These are phyloP conservation scores for Rhabditoides inermis DNA, from an alignment of 2,888 invertebrate genomes.

Conservation along the genomic window DNA sequence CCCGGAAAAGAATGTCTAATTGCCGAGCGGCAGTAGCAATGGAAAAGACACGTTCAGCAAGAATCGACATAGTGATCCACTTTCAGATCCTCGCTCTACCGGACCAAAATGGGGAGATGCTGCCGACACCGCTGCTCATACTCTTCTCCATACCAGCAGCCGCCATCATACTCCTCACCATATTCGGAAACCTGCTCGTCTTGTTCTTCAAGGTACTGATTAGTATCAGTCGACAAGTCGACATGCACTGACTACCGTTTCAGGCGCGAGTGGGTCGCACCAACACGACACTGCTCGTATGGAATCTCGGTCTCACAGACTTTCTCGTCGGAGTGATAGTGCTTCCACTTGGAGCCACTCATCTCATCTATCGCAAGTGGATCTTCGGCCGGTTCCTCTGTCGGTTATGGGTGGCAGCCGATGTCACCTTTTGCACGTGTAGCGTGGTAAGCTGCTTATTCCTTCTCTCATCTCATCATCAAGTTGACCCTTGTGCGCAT, in stretches of 20 bases:
- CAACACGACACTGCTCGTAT: slow-evolving; percentile 51
- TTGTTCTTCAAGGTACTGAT: slow-evolving; percentile 44
- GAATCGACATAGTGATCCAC: too few species aligned
- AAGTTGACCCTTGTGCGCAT: background rate
- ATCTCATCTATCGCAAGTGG: slow-evolving; percentile 53
- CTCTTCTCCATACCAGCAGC: slow-evolving; percentile 43
- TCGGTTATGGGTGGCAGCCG: slow-evolving; percentile 60
- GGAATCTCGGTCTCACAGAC: slow-evolving; percentile 53
- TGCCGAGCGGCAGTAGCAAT: too few species aligned
- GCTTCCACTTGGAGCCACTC: slow-evolving; percentile 49
- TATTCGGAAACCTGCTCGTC: slow-evolving; percentile 52
- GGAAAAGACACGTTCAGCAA: too few species aligned
- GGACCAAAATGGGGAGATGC: too few species aligned
- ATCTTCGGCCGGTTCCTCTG: slow-evolving; percentile 59
- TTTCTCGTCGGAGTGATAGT: slow-evolving; percentile 52
- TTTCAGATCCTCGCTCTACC: too few species aligned
- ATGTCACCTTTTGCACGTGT: slow-evolving; percentile 62
- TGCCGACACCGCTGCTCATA: slow-evolving; percentile 17
- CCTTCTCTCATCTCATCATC: background rate
- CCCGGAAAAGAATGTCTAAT: too few species aligned
- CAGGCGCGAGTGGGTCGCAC: slow-evolving; percentile 50
- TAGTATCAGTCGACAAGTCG: background rate
- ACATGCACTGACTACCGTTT: slow-evolving; percentile 2
- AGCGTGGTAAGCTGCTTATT: slow-evolving; percentile 54
- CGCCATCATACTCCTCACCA: slow-evolving; percentile 48